Evolutionary conservation across 2,888 invertebrate genomes (phyloP), one percentile per base, ranked within the genome.

Genomic region (Lithophane semibrunnea): DNA sequence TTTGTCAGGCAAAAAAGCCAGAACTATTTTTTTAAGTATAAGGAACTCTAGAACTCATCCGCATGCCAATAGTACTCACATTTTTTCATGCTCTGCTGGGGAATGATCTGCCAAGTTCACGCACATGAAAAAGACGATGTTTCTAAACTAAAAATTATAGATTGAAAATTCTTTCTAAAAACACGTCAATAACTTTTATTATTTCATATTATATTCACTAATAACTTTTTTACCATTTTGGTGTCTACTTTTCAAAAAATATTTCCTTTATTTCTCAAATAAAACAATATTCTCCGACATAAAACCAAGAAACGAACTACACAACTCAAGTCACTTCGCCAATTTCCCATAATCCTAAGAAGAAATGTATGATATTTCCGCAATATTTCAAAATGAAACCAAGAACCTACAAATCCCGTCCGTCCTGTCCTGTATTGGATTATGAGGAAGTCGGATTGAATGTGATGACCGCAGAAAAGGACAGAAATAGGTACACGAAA

Each of bases 351-450:
- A 93, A 94, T 92, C 92, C 89, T 86, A 90, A 92, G 90, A 89
- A 86, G 77, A 84, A 91, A 89, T 91, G 91, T 92, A 93, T 93
- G 91, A 94, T 93, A 93, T 94, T 93, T 91, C 90, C 89, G 83
- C 92, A 92, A 92, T 92, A 92, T 92, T 91, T 90, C 91, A 88
- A 90, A 71, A 70, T 91, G 89, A 90, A 89, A 87, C 73, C 88
- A 88, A 90, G 88, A 89, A 86, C 90, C 90, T 91, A 91, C 92
- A 94, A 96, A 95, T 94, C 94, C 94, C 90, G 86, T 90, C 90
- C 88, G 93, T 91, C 93, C 92, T 92, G 92, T 92, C 92, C 90
- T 85, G 89, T 93, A 94, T 94, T 92, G 94, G 94, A 95, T 96
- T 95, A 94, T 93, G 73, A 91, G 88, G 76, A 92, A 93, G 93